Evolutionary conservation across 2,888 invertebrate species (phyloP).

Genomic region (Dryocosmus kuriphilus): DNA sequence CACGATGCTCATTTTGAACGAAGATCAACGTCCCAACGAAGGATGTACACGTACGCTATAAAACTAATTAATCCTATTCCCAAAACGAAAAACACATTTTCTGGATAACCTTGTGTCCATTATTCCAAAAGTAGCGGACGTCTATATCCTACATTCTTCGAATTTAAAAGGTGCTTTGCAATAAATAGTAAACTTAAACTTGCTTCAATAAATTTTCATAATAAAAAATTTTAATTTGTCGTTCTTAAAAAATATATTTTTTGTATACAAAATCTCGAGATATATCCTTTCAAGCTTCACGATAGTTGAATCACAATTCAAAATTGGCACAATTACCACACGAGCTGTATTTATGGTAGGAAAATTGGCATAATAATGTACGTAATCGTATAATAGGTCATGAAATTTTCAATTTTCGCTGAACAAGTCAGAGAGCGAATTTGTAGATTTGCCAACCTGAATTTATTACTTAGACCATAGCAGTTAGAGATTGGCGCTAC

Average conservation of each 20-base stretch:
- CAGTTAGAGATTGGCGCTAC: slow-evolving; percentile 30
- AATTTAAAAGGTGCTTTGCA: background rate
- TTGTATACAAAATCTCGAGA: no score
- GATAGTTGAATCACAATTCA: no score
- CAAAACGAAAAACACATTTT: slow-evolving; percentile 11
- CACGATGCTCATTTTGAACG: slow-evolving; percentile 20
- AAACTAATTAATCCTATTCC: slow-evolving; percentile 23
- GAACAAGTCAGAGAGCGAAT: slow-evolving; percentile 9
- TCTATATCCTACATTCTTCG: background rate
- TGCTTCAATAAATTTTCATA: background rate
- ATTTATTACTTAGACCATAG: slow-evolving; percentile 33
- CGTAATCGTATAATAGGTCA: background rate
- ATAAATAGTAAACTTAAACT: background rate
- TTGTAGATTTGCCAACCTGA: slow-evolving; percentile 28
- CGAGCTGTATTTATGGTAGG: no score
- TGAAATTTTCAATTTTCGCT: slow-evolving; percentile 7
- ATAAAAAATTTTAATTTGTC: no score
- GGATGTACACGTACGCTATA: slow-evolving; percentile 14
- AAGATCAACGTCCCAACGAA: slow-evolving; percentile 14
- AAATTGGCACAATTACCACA: no score
- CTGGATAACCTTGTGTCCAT: background rate
- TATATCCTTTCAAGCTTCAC: no score
- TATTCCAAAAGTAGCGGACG: background rate
- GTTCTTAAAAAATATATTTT: no score
- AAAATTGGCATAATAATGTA: background rate